A percentile compares a stretch with the other conserved stretches of the same genome.
phyloP scores from a whole-genome alignment of 1,140 invertebrate genomes.

The Drosophila rhopaloa region DNA sequence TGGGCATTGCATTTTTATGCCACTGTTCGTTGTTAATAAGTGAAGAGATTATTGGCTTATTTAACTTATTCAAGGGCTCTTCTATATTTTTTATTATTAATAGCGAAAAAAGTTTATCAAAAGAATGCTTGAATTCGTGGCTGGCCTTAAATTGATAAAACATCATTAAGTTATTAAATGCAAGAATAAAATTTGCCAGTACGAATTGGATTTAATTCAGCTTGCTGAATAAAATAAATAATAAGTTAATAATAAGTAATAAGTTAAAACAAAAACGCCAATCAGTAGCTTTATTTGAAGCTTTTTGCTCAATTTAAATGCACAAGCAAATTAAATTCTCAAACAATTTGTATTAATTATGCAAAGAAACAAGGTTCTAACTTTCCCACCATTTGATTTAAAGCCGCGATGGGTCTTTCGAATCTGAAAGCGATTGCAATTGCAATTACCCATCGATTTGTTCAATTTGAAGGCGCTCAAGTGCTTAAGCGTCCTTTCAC shows the following conservation, averaged over 20 bases:
- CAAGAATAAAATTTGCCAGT: too few relatives aligned
- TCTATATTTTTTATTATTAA: slow-evolving; percentile 10
- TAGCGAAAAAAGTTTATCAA: background rate
- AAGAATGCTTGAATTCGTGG: background rate
- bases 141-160: too few relatives aligned
- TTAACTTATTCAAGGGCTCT: slow-evolving; percentile 3
- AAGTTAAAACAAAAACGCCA: too few relatives aligned
- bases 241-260: too few relatives aligned
- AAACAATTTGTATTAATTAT: too few relatives aligned
- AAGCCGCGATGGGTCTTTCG: slow-evolving; percentile 19
- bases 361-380: background rate
- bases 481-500: slow-evolving; percentile 63
- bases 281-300: too few relatives aligned
- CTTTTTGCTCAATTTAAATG: too few relatives aligned
- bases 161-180: too few relatives aligned
- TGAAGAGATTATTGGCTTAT: slow-evolving; percentile 4
- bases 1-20: slow-evolving; percentile 17
- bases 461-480: slow-evolving; percentile 19
- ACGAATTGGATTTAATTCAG: too few relatives aligned
- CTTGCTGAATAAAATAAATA: too few relatives aligned
- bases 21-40: slow-evolving; percentile 33
- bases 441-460: slow-evolving; percentile 54
- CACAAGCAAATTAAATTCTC: too few relatives aligned
- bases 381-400: background rate
- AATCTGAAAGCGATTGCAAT: background rate